Evolutionary conservation across 2,113 vertebrate genomes (phyloP), one percentile per base, ranked within the genome.

Genomic region (Ariopsis seemanni): DNA sequence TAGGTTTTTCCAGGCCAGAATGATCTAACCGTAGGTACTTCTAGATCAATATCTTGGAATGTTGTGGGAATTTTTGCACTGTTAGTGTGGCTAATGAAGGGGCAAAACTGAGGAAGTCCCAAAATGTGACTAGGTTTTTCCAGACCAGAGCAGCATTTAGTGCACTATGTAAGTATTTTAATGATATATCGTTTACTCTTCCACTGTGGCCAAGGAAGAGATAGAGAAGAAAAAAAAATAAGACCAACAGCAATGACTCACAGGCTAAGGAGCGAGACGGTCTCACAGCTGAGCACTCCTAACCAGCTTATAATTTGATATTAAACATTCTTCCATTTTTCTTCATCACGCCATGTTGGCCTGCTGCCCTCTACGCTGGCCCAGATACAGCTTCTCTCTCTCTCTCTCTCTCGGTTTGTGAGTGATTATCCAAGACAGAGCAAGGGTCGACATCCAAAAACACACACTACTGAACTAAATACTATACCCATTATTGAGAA

Each of bases 301-400:
- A 62, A 85, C 30, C 53, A 20, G 11, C 34, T 75, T 48, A 50
- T 63, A 27, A 85, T 63, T 52, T 20, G 12, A n/a, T 85, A 78
- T 52, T 65, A 65, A 52, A 85, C 72, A 85, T 78, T 85, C 74
- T 30, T 65, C 15, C 25, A 77, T 58, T 62, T 63, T 58, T 52
- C 82, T 27, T 20, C 15, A 0, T 83, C 42, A 84, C 50, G 71
- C 82, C 48, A 55, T 71, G 48, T 34, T 84, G 82, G 65, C 82
- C 65, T 53, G 10, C 7, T 69, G 82, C 65, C 50, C 82, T 80
- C 17, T 83, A 65, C 7, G 17, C 60, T 50, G 65, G 67, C 67
- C 53, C 52, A 69, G 48, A 34, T 50, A 84, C 34, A 84, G 18
- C 20, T 52, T 52, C 48, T 50, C 42, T 22, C 72, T 11, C 42